These are phyloP conservation scores for Gadopsis bispinosus DNA, from an alignment of 2,797 vertebrate species.

Conservation along the genomic window DNA sequence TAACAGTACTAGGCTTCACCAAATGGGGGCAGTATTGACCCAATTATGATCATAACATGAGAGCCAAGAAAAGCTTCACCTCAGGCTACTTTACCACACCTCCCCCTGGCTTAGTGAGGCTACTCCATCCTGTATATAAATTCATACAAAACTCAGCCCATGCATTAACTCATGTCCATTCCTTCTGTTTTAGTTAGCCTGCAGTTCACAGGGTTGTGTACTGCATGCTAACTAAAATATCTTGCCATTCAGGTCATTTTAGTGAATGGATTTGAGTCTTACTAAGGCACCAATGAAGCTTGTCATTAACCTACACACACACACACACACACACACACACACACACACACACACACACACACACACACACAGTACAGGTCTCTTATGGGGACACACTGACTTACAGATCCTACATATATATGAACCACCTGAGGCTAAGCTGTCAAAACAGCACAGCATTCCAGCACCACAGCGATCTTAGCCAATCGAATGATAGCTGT, in stretches of 20 bases:
- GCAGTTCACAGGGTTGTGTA: constrained; percentile 11
- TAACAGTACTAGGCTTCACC: constrained; percentile 38
- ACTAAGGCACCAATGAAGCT: constrained; percentile 13
- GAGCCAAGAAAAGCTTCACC: constrained; percentile 60
- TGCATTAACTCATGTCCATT: constrained; percentile 50
- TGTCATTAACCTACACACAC: constrained; percentile 16
- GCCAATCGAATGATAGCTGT: constrained; percentile 49
- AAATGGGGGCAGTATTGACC: constrained; percentile 74
- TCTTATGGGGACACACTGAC: constrained; percentile 35
- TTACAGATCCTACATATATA: constrained; percentile 50
- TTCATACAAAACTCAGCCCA: constrained; percentile 50
- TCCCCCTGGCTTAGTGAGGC: constrained; percentile 56
- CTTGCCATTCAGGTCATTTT: constrained; percentile 40
- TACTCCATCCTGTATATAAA: constrained; percentile 63
- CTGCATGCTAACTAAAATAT: constrained; percentile 48
- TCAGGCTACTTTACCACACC: constrained; percentile 53
- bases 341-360: background rate
- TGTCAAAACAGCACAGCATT: constrained; percentile 61
- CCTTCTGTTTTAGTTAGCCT: too few species aligned
- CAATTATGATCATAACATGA: constrained; percentile 30
- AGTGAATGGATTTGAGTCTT: constrained; percentile 49
- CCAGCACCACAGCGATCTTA: constrained; percentile 29
- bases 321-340: constrained; percentile 2
- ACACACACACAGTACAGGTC: background rate
- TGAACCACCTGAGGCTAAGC: constrained; percentile 71